Evolutionary conservation across 1,140 invertebrate species (phyloP).

Genomic region (Sycophaga agraensis): DNA sequence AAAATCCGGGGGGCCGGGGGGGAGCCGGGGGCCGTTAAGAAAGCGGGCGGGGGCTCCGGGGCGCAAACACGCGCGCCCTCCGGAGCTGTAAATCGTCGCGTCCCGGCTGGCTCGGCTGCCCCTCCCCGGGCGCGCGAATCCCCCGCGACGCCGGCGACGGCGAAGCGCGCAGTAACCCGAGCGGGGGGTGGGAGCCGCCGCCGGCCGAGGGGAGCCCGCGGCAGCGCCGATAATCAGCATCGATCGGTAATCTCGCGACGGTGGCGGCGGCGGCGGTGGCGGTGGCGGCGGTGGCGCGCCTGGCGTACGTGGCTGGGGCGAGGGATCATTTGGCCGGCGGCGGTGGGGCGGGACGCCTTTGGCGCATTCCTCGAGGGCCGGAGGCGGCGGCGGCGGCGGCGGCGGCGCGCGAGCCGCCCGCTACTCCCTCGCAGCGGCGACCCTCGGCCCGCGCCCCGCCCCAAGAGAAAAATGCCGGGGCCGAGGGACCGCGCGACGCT

Average conservation of each 20-base stretch:
- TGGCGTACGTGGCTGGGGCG: not conserved
- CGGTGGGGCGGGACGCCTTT: constrained; percentile 17
- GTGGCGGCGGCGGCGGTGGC: constrained; percentile 2
- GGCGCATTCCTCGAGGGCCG: constrained; percentile 17
- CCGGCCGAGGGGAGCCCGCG: not conserved
- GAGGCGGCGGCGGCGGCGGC: not conserved
- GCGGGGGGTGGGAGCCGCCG: too few species aligned
- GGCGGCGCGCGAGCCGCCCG: too few species aligned
- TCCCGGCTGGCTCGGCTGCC: not conserved
- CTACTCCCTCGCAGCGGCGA: too few species aligned
- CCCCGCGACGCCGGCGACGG: not conserved
- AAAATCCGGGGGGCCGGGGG: not conserved
- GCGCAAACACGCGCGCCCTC: not conserved
- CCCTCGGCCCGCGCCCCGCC: too few species aligned
- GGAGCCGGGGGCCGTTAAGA: not conserved
- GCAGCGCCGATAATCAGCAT: constrained; percentile 25
- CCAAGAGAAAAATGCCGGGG: constrained; percentile 7
- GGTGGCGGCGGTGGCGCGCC: constrained; percentile 11
- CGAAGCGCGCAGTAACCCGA: too few species aligned
- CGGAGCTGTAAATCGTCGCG: not conserved
- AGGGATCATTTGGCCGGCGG: constrained; percentile 25
- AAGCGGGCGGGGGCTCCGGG: too few species aligned
- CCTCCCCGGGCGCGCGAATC: not conserved
- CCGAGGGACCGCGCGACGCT: constrained; percentile 3
- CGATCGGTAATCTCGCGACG: constrained; percentile 26